Base-by-base conservation (phyloP, 2,888 invertebrate genomes). In the Epistrophella euchroma region DNA sequence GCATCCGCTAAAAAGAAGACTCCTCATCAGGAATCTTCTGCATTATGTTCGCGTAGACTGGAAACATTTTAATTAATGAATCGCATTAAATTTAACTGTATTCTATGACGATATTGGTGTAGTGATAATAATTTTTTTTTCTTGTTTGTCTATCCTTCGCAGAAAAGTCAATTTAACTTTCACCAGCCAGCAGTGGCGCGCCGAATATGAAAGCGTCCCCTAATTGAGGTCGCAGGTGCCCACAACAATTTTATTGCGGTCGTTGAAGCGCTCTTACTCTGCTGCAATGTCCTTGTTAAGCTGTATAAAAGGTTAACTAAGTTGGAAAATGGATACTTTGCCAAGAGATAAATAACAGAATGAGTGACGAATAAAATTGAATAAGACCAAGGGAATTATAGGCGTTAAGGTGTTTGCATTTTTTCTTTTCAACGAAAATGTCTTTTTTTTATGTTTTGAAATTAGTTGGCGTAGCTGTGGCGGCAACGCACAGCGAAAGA, bases 161-260 rank as follows among this genome's bases (percentile, higher is more conserved):
- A 15, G 43, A 76, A 77, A 82, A 82, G 64, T 82, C 77, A 71
- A 82, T 76, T 86, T 71, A 82, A 77, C 52, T 77, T 82, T 64
- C 17, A 64, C 77, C 66, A 28, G 58, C 6, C 6, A 15, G n/a
- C 58, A 15, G 25, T 19, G 56, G 3, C 17, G 19, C 22, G 50
- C 7, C 6, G 13, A 22, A 2, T 11, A 11, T 11, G 11, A 19
- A 37, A 58, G 37, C 66, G 47, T 17, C 58, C 50, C 55, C 86
- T 86, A 86, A 86, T 86, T 82, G 86, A 86, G 82, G 86, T 74
- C 82, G 82, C 86, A 86, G 86, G 86, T 86, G 86, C 71, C 86
- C 77, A 58, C 77, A 68, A 81, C 55, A 77, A 77, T 86, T 86
- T 86, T 86, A 86, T 86, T 86, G 86, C 86, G 86, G 86, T 86